These are phyloP conservation scores for Riparia riparia DNA, from an alignment of 2,113 vertebrate species.

Conservation along the genomic window DNA sequence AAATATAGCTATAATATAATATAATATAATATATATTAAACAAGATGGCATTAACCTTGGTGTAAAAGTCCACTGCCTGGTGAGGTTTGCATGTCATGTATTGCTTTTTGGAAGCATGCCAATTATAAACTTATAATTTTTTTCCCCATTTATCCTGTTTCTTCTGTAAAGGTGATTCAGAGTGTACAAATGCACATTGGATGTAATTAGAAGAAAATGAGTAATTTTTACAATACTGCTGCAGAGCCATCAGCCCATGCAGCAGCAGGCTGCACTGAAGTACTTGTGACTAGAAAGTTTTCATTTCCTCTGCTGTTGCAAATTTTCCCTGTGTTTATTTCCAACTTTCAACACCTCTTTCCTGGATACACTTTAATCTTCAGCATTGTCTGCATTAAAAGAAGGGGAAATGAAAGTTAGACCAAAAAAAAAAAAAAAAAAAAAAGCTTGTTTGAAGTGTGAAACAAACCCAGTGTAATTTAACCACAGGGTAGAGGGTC, in stretches of 20 bases:
- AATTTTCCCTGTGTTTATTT: not conserved
- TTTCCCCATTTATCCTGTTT: not conserved
- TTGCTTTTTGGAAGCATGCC: not conserved
- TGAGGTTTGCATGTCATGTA: not conserved
- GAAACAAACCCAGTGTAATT: not conserved
- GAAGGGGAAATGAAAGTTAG: not conserved
- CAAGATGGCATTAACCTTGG: not conserved
- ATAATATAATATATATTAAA: not conserved
- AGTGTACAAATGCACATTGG: not conserved
- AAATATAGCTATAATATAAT: not conserved
- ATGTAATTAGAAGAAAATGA: not conserved
- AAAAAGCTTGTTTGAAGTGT: not conserved
- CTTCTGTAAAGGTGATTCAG: not conserved
- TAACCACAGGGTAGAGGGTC: not conserved
- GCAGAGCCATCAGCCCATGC: not conserved
- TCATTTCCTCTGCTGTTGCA: conserved; percentile 19
- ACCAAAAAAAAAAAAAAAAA: too few relatives aligned
- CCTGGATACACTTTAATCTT: not conserved
- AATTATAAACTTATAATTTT: rapidly evolving
- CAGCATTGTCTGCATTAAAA: not conserved
- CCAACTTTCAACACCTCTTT: not conserved
- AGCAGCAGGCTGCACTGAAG: not conserved
- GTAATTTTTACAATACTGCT: not conserved
- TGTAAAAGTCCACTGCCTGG: not conserved
- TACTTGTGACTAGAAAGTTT: not conserved